Base-by-base conservation (phyloP, 2,888 invertebrate species). In the Drosophila siamana region DNA sequence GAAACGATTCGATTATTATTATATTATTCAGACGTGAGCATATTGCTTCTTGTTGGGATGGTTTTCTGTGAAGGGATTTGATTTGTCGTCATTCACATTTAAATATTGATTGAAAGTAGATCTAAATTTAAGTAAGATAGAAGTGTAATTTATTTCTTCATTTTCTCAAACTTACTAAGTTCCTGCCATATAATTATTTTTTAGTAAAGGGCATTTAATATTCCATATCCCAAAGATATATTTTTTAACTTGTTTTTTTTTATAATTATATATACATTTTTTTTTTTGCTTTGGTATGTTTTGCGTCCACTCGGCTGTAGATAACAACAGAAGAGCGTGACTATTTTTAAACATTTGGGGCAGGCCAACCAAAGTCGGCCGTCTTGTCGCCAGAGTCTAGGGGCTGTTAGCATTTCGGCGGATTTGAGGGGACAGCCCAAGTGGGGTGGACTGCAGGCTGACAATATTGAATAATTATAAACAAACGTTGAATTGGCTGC, bases 341-440 rank as follows among this genome's bases (percentile, higher is more conserved):
- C 74, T 86, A 86, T 86, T 86, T 82, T 69, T 86, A 86, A 69
- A 87, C 76, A 86, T 85, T 86, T 86, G 85, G 87, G 85, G 80
- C 84, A 84, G 84, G 75, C 85, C 80, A 67, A 69, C 61, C 44
- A 22, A 67, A 74, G 51, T 60, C 63, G 66, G 22, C 43, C 77
- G 82, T 64, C 77, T 74, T 79, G 82, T 82, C 85, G 79, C 82
- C 82, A 81, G 69, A 62, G 19, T 19, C 44, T 65, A 16, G 43
- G 44, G 43, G 60, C 38, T 38, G 36, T 48, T 57, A 46, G 19
- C 19, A n/a, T n/a, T 19, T 19, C 19, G 19, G 19, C 19, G 19
- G 3, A 19, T 63, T n/a, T n/a, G n/a, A n/a, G n/a, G 76, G 48
- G 62, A 19, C 30, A 52, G 30, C 16, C 3, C 26, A 28, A 43